Evolutionary conservation across 2,888 invertebrate genomes (phyloP).

Genomic region (Cyclophora albipunctata): DNA sequence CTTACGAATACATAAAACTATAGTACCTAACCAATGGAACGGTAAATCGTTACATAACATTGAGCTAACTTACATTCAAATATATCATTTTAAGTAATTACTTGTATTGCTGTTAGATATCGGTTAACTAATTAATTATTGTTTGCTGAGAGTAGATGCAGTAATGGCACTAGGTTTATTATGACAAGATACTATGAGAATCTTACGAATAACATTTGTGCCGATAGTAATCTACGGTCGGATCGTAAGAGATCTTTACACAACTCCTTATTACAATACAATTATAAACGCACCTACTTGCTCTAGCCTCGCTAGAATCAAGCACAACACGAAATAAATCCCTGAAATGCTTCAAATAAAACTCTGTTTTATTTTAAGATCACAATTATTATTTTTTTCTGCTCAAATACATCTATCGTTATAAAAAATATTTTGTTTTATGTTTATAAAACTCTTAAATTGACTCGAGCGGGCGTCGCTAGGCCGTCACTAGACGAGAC

Average conservation of each 20-base stretch:
- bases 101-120: conserved; percentile 64
- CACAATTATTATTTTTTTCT: conserved; percentile 63
- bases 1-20: conserved; percentile 61
- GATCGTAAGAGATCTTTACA: conserved; percentile 45
- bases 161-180: conserved; percentile 69
- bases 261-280: conserved; percentile 28
- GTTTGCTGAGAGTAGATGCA: conserved; percentile 59
- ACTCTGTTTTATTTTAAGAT: conserved; percentile 72
- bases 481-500: conserved; percentile 33
- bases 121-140: conserved; percentile 61
- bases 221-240: conserved; percentile 34
- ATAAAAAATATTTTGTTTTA: conserved; percentile 62
- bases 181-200: conserved; percentile 63
- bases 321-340: conserved; percentile 65
- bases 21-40: conserved; percentile 71
- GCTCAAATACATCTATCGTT: conserved; percentile 45
- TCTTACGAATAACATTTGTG: conserved; percentile 40
- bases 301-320: conserved; percentile 67
- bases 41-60: conserved; percentile 68
- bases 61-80: conserved; percentile 74
- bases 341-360: conserved; percentile 73
- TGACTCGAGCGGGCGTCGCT: conserved; percentile 50
- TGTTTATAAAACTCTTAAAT: conserved; percentile 56
- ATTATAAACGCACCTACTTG: conserved; percentile 44
- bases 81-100: conserved; percentile 60